Percentiles rank a stretch among this genome's conserved stretches.
Evolutionary conservation across 53 echinoderm and acorn worm species (phyloP).

Genomic region (Paracentrotus lividus): DNA sequence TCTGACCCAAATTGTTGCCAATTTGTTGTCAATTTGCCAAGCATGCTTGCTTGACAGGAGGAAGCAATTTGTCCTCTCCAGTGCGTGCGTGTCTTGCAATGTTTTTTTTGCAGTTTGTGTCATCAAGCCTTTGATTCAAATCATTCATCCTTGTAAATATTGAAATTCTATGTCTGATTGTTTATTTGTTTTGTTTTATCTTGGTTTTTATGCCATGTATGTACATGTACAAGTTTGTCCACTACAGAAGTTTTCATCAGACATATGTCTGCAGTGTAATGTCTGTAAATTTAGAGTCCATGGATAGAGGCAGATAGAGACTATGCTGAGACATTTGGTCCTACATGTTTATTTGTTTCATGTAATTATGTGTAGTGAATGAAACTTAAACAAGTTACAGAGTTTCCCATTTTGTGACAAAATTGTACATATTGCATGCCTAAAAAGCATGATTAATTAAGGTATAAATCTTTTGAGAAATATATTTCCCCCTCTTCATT

Average conservation of each 20-base stretch:
- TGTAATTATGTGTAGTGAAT: not conserved
- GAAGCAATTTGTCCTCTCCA: constrained; percentile 24
- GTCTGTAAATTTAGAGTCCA: not conserved
- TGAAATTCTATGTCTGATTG: constrained; percentile 46
- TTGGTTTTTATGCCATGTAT: not conserved
- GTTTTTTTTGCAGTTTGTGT: constrained; percentile 18
- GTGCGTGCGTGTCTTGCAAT: constrained; percentile 42
- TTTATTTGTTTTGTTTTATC: not conserved
- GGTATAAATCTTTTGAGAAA: not conserved
- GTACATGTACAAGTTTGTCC: not conserved
- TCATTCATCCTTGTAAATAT: constrained; percentile 16
- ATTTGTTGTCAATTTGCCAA: constrained; percentile 51
- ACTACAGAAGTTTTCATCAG: not conserved
- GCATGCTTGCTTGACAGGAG: constrained; percentile 49
- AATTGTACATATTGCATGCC: constrained; percentile 23
- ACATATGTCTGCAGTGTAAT: too few species aligned
- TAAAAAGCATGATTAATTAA: constrained; percentile 33
- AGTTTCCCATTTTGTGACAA: not conserved
- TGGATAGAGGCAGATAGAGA: not conserved
- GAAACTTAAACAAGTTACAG: not conserved
- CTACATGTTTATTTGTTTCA: not conserved
- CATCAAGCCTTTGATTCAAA: constrained; percentile 20
- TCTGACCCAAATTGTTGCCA: constrained; percentile 37
- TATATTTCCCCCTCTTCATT: not conserved
- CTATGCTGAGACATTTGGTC: not conserved